Percentiles rank a stretch among this genome's conserved stretches.
Evolutionary conservation across 2,888 invertebrate species (phyloP).

Genomic region (Coecobrya sp.): DNA sequence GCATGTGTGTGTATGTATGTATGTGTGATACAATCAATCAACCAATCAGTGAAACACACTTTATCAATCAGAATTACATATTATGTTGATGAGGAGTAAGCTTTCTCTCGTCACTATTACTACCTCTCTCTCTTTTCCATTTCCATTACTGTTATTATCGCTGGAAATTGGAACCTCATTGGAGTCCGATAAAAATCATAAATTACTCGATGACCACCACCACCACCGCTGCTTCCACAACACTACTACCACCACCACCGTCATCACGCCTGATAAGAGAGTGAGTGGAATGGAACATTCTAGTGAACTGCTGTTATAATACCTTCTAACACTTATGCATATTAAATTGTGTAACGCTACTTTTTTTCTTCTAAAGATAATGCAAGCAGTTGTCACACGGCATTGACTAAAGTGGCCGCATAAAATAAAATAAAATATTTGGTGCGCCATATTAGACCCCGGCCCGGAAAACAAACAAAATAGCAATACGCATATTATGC

Average conservation of each 20-base stretch:
- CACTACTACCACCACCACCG: background rate
- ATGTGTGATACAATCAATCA: conserved; percentile 32
- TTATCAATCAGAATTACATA: conserved; percentile 46
- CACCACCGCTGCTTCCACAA: background rate
- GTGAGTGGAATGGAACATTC: conserved; percentile 14
- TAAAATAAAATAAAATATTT: conserved; percentile 10
- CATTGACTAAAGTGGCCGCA: conserved; percentile 37
- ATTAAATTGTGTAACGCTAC: background rate
- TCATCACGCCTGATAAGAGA: conserved; percentile 19
- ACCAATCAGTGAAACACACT: conserved; percentile 52
- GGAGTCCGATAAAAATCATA: conserved; percentile 30
- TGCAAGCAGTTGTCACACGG: conserved; percentile 2
- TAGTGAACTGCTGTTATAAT: background rate
- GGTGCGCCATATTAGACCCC: background rate
- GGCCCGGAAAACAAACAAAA: conserved; percentile 33
- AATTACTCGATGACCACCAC: conserved; percentile 16
- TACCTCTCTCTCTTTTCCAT: background rate
- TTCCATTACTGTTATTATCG: conserved; percentile 3
- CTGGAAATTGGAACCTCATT: background rate
- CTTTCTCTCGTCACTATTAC: background rate
- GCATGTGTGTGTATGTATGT: background rate
- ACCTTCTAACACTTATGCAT: background rate
- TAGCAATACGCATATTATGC: conserved; percentile 2
- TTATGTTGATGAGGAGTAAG: background rate
- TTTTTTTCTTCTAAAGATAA: background rate